Evolutionary conservation across 2,113 vertebrate species (phyloP), one percentile per base, ranked within the genome.

Genomic region (Chamaetylas fuelleborni): DNA sequence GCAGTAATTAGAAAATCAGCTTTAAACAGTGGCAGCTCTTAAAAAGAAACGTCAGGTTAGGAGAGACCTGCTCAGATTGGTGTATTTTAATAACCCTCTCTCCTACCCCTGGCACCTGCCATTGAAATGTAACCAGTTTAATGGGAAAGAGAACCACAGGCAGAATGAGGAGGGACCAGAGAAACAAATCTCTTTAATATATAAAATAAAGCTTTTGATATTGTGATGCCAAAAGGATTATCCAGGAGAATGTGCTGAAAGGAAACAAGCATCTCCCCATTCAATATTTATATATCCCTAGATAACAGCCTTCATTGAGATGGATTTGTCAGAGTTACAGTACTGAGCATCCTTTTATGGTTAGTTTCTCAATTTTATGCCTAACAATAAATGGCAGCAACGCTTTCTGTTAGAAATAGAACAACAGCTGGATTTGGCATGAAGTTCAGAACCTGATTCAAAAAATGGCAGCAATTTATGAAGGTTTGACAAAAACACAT

Each of bases 311-410:
- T 95, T 96, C 92, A 93, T 19, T 64, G 90, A 90, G 86, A 92
- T 84, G 80, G 88, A 96, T 94, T 93, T 93, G 88, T 96, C 92
- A 91, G 95, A 91, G 88, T 93, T 94, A 92, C 88, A 93, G 67
- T 50, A 60, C 69, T 88, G 88, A 94, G 88, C 72, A 90, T 93
- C 82, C 61, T 96, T 93, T 97, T 94, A 94, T 92, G 80, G 93
- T 54, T 92, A 96, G 60, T 86, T 94, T 93, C 88, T 96, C 94
- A 92, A 33, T 96, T 95, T 97, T 96, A 96, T 95, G 72, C 90
- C 76, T 90, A 94, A 86, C 93, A 94, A 95, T 95, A 93, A 96
- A 94, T 88, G 90, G 71, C 61, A 94, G 88, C 0, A 9, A 47
- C 33, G 80, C 40, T 92, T 93, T 94, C 82, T 88, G 53, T 95